Base-by-base conservation (phyloP, 1,140 invertebrate genomes). In the Aculops lycopersici region DNA sequence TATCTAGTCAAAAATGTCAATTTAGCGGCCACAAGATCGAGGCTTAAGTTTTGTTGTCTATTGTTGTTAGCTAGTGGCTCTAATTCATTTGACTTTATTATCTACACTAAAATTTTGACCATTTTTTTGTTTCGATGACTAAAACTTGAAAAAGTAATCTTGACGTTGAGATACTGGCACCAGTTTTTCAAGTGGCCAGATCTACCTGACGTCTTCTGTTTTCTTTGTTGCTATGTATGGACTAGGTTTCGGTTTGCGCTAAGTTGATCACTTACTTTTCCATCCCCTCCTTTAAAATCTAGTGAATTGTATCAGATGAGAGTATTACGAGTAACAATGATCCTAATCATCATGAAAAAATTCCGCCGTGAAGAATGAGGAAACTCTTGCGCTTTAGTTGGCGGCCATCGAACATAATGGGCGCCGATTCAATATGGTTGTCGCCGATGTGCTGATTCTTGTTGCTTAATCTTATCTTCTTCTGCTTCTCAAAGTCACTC, bases 391-490 rank as follows among this genome's bases (percentile, higher is more conserved):
- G 35, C 35, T 36, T 38, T 35, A 47, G 24, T n/a, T 8, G 24
- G 8, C 24, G 8, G 8, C 24, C 24, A n/a, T 31, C 24, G 24
- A 31, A 31, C 8, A 31, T 31, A 8, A 31, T n/a, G n/a, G 24
- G 24, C 24, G 24, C 8, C 24, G 24, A 31, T 8, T 31, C 24
- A n/a, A 31, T 31, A 8, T 31, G 21, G 21, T 47, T 24, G 15
- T 39, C 40, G 17, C 44, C 39, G 16, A 17, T 1, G 21, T 38
- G 17, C 17, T 43, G 24, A 19, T 44, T 44, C 39, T 43, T 41
- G 17, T 13, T 37, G 35, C 63, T 64, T 50, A 71, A 71, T 50
- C 69, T 67, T 43, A 70, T 64, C 47, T 63, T 62, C 48, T 64
- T 64, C 36, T 65, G 62, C 16, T 67, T 58, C 43, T 60, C 58